Percentiles rank a stretch among this genome's conserved stretches.
Conservation (phyloP, 2,888 invertebrate species). For the Caenorhabditis sulstoni region DNA sequence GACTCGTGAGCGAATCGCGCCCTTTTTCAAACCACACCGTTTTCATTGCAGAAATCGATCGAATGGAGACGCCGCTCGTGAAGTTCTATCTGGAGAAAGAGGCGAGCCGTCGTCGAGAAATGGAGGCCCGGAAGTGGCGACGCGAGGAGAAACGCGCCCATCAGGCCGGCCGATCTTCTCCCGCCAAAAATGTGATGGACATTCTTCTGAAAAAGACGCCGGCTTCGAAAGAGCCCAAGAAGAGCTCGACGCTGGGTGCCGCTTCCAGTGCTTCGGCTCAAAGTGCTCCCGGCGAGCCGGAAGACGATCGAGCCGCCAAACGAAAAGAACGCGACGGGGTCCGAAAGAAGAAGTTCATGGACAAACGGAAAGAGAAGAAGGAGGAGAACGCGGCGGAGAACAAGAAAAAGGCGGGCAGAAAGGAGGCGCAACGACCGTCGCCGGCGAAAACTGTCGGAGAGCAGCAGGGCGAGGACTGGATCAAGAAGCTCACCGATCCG, state of each 20-base stretch:
- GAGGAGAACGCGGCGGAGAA: constrained; percentile 21
- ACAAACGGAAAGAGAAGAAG: constrained; percentile 26
- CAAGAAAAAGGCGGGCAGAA: constrained; percentile 11
- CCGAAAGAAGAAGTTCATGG: constrained; percentile 43
- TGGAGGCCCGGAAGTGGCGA: constrained; percentile 10
- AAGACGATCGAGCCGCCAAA: neutral
- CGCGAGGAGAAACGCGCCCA: constrained; percentile 19
- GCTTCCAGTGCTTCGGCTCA: no score
- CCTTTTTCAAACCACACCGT: neutral
- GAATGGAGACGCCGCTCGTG: constrained; percentile 48
- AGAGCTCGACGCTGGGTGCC: no score
- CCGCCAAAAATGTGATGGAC: constrained; percentile 22
- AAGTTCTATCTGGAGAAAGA: constrained; percentile 45
- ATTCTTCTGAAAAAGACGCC: constrained; percentile 35
- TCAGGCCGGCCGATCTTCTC: neutral
- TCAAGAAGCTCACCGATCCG: constrained; percentile 46
- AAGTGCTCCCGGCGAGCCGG: neutral
- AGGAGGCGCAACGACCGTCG: constrained; percentile 28
- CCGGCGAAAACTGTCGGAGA: constrained; percentile 49
- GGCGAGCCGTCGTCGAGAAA: constrained; percentile 12
- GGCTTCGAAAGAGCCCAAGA: no score
- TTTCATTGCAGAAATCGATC: constrained; percentile 29
- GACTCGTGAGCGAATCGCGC: no score
- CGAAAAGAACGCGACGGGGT: constrained; percentile 35
- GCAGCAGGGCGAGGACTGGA: constrained; percentile 55